Evolutionary conservation across 2,113 vertebrate species (phyloP).

Genomic region (Mesembrinibis cayennensis): DNA sequence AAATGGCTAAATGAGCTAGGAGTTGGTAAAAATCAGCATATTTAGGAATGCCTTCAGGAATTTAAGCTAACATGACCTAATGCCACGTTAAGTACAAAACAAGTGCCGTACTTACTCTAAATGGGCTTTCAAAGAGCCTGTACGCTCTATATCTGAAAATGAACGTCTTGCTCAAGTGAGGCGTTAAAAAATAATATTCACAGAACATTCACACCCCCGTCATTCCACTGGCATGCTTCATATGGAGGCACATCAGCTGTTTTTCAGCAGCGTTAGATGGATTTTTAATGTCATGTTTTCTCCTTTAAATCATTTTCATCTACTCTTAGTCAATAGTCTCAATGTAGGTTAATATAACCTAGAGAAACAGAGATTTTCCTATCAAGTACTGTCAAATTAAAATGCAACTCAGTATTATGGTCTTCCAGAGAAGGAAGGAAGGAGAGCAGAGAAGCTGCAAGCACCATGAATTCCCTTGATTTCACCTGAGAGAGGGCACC

Average conservation of each 20-base stretch:
- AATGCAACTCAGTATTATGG: neutral
- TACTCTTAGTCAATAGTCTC: neutral
- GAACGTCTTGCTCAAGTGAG: neutral
- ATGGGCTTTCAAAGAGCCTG: neutral
- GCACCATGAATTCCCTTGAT: neutral
- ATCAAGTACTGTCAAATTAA: neutral
- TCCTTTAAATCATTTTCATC: neutral
- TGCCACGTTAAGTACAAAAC: accelerated
- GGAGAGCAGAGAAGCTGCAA: neutral
- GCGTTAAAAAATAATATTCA: neutral
- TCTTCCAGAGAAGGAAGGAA: neutral
- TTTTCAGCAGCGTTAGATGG: neutral
- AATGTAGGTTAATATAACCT: neutral
- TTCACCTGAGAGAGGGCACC: neutral
- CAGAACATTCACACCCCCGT: neutral
- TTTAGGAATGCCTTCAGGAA: neutral
- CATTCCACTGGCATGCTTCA: neutral
- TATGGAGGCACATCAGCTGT: neutral
- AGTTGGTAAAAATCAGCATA: neutral
- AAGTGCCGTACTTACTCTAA: neutral
- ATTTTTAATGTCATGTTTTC: neutral
- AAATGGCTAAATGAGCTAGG: neutral
- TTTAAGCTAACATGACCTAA: neutral
- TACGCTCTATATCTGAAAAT: neutral
- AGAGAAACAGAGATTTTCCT: neutral